These are phyloP conservation scores for Catocala sponsa DNA, from an alignment of 2,888 invertebrate genomes.

Conservation along the genomic window DNA sequence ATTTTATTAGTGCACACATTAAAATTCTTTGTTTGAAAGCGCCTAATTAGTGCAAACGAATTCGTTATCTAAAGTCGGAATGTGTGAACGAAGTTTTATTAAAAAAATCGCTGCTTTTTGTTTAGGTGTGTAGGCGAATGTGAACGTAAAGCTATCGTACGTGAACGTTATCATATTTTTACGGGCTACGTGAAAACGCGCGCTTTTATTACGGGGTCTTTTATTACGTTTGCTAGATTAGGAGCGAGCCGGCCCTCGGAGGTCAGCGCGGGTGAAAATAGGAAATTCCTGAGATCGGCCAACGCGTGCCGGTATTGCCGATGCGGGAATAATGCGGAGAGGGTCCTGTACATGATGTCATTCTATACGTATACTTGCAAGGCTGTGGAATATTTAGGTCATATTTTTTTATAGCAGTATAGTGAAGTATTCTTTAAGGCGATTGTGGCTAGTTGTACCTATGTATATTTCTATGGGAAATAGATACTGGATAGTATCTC, in stretches of 20 bases:
- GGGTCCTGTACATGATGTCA: slow-evolving; percentile 35
- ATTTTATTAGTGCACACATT: slow-evolving; percentile 47
- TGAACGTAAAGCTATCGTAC: slow-evolving; percentile 57
- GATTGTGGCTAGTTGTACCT: no score
- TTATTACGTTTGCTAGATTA: slow-evolving; percentile 86
- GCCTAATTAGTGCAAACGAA: slow-evolving; percentile 61
- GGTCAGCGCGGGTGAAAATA: slow-evolving; percentile 62
- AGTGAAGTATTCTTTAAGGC: no score
- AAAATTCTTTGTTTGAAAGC: slow-evolving; percentile 61
- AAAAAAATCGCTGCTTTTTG: slow-evolving; percentile 45
- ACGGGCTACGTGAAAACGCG: slow-evolving; percentile 84
- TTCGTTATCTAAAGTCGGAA: slow-evolving; percentile 46
- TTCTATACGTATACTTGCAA: not conserved
- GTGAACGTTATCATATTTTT: slow-evolving; percentile 87
- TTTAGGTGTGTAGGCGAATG: slow-evolving; percentile 38
- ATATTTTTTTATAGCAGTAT: not conserved
- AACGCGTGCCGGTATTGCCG: slow-evolving; percentile 41
- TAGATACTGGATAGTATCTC: no score
- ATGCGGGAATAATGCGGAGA: slow-evolving; percentile 45
- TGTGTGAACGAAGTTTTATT: slow-evolving; percentile 46
- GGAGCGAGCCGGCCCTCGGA: slow-evolving; percentile 53
- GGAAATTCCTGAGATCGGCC: slow-evolving; percentile 64
- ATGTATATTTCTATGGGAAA: no score
- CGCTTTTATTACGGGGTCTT: slow-evolving; percentile 81
- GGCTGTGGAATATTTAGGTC: not conserved